phyloP scores from a whole-genome alignment of 35 echinoderm and acorn worm species.

The Anneissia japonica region DNA sequence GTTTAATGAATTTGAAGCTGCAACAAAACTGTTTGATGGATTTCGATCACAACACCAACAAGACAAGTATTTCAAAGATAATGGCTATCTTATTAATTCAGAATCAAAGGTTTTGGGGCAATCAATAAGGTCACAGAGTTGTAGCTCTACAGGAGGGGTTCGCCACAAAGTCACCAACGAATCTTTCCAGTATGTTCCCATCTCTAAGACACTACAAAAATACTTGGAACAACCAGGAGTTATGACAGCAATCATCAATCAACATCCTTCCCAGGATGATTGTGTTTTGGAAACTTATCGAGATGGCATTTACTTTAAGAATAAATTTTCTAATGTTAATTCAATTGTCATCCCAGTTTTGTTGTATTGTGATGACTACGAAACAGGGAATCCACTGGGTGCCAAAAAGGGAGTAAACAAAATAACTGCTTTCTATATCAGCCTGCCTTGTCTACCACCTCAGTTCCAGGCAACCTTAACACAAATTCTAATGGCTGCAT shows the following conservation, averaged over 20 bases:
- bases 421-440: slow-evolving; percentile 31
- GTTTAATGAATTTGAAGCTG: slow-evolving; percentile 7
- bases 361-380: slow-evolving; percentile 53
- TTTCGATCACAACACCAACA: slow-evolving; percentile 27
- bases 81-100: slow-evolving; percentile 19
- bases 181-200: slow-evolving; percentile 53
- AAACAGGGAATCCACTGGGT: slow-evolving; percentile 50
- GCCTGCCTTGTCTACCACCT: neutral
- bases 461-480: slow-evolving; percentile 21
- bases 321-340: slow-evolving; percentile 14
- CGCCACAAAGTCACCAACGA: slow-evolving; percentile 2
- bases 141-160: slow-evolving; percentile 11
- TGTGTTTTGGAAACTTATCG: slow-evolving; percentile 35
- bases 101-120: slow-evolving; percentile 17
- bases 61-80: slow-evolving; percentile 27
- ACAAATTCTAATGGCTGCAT: slow-evolving; percentile 31
- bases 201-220: slow-evolving; percentile 20
- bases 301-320: slow-evolving; percentile 54
- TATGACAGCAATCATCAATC: slow-evolving; percentile 41
- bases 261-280: slow-evolving; percentile 4
- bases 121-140: neutral
- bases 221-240: slow-evolving; percentile 56
- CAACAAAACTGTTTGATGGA: slow-evolving; percentile 2
- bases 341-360: slow-evolving; percentile 29
- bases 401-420: slow-evolving; percentile 34